phyloP scores from a whole-genome alignment of 2,888 invertebrate genomes.

The Drosophila pegasa region DNA sequence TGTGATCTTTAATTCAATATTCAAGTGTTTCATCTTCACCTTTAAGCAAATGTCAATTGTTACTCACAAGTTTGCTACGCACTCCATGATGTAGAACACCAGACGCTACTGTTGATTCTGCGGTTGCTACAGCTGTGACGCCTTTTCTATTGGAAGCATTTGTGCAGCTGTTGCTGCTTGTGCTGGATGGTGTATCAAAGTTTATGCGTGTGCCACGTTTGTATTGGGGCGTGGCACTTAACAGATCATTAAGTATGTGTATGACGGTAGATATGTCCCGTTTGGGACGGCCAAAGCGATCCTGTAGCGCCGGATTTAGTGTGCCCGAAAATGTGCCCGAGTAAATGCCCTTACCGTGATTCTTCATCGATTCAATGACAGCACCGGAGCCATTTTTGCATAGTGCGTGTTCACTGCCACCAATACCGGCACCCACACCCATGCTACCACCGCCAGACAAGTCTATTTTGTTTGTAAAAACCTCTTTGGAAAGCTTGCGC shows the following conservation, averaged over 20 bases:
- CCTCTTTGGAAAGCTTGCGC: constrained; percentile 95
- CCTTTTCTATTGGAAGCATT: constrained; percentile 16
- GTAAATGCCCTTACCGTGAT: constrained; percentile 97
- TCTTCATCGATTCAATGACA: constrained; percentile 96
- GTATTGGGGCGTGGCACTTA: constrained; percentile 92
- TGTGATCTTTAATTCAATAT: too few species aligned
- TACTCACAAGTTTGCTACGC: constrained; percentile 81
- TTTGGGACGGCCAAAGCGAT: constrained; percentile 95
- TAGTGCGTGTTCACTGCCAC: constrained; percentile 85
- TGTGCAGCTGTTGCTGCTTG: constrained; percentile 10
- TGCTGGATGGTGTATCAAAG: constrained; percentile 82
- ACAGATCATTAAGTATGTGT: constrained; percentile 96
- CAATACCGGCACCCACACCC: constrained; percentile 23
- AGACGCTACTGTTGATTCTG: constrained; percentile 9
- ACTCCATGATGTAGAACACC: constrained; percentile 57
- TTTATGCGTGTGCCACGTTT: constrained; percentile 87
- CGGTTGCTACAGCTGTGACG: constrained; percentile 24
- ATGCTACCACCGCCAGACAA: constrained; percentile 58
- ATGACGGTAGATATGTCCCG: constrained; percentile 97
- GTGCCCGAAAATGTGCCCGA: constrained; percentile 98
- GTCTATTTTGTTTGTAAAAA: constrained; percentile 89
- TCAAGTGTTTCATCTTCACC: too few species aligned
- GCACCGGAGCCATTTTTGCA: constrained; percentile 88
- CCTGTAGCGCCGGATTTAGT: constrained; percentile 96
- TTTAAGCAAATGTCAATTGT: neutral